Evolutionary conservation across 1,140 invertebrate species (phyloP), one percentile per base, ranked within the genome.

Genomic region (Bombus picipes): DNA sequence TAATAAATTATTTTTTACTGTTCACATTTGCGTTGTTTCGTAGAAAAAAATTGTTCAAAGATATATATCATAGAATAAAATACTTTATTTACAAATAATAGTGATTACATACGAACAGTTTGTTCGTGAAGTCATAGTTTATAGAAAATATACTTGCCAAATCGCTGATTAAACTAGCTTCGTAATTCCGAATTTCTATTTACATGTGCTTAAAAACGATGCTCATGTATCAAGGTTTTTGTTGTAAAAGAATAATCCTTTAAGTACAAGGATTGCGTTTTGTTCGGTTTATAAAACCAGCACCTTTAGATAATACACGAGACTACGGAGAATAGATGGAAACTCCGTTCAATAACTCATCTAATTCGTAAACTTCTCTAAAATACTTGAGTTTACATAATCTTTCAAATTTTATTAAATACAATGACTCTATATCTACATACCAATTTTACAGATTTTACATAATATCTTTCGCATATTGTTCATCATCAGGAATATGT

Each of bases 31-130:
- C 65, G 18, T 59, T 28, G 39, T 73, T 65, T 71, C 41, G 22
- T 76, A 66, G 9, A 62, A 15, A 22, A n/a, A 59, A 47, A 39
- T 18, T 66, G 5, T 57, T 62, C 22, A 10, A 68, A 53, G 13
- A 41, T 57, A 77, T 53, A 65, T 80, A 32, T 87, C 70, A 85
- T 68, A 82, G 84, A 91, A 88, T 92, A 92, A 70, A 77, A 88
- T 87, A 86, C 65, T 93, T 93, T 92, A 92, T 93, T 93, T 92
- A 92, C 90, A 93, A 92, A 92, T 91, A 76, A 71, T 90, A 82
- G 76, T 80, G 85, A 89, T 92, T 91, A 93, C 84, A 92, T 81
- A 78, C 88, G 47, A 83, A 88, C 77, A 88, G 53, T 81, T 41
- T 87, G 37, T 65, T 78, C 82, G 78, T 82, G 59, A 84, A 91